Evolutionary conservation across 2,113 vertebrate genomes (phyloP), one percentile per base, ranked within the genome.

Genomic region (Oncorhynchus gorbuscha): DNA sequence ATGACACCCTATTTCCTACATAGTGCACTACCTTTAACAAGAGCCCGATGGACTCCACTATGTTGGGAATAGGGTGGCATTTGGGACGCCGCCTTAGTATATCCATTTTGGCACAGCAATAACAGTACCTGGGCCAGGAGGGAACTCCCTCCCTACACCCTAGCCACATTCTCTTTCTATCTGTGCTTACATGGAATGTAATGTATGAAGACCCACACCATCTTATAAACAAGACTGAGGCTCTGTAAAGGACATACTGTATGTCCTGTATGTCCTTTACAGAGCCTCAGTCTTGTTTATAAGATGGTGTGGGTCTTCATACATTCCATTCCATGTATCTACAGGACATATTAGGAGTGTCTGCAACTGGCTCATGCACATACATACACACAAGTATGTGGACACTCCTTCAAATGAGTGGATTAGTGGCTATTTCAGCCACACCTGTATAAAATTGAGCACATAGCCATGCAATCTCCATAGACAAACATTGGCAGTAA

Each of bases 121-220:
- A 11, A 58, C 49, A 68, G 16, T 3, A 69, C 51, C 18, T 16
- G 13, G 51, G 18, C 51, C 55, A 58, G 39, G 49, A 24, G 75
- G 75, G 78, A 80, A 80, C 65, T 78, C 76, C 83, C 77, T 73
- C 64, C 20, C 0, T 45, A 45, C 9, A 58, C 26, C 59, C 55
- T 72, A 18, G 64, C 30, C 59, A 45, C 75, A 18, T 12, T 61
- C 18, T 26, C n/a, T 64, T 9, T 26, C n/a, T 64, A n/a, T 64
- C 62, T 24, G n/a, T 45, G 9, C 39, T 45, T 45, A 11, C 2
- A 12, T 45, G 39, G 9, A 45, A 45, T 45, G 39, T 11, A 45
- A 45, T 45, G 39, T 45, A 45, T 45, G 39, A 45, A 45, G 39
- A 45, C 13, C 55, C 20, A 58, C 55, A 20, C 20, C 4, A 16